Base-by-base conservation (phyloP, 2,888 invertebrate species). In the Agriopis marginaria region DNA sequence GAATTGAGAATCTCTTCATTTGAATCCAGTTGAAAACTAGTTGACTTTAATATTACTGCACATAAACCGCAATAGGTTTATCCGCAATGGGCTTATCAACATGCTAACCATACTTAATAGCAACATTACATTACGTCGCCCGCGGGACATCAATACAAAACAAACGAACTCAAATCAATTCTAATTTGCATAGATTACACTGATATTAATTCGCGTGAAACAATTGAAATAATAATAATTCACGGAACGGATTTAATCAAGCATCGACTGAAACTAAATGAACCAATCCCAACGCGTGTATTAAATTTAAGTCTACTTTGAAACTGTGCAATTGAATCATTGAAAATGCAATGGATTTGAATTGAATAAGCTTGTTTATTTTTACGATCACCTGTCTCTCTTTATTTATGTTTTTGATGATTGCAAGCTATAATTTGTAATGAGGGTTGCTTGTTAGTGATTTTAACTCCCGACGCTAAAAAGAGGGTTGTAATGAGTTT, bases 291-390 rank as follows among this genome's bases (percentile, higher is more conserved):
- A 68, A 67, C 72, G 77, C 73, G 76, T 76, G 74, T 82, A 78
- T 81, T 78, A 76, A 80, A 81, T 68, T 75, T 76, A 74, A 77
- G 75, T 81, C 83, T 79, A 78, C 75, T 79, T 80, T 83, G 75
- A 77, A 79, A 75, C 75, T 77, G 78, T 79, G 63, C 74, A 75
- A 81, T 77, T 78, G 77, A 78, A 80, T 80, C 75, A 80, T 77
- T 79, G 56, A 71, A 74, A 70, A 74, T 76, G 59, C 59, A 71
- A 75, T 77, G 71, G 62, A 66, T 49, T 56, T 64, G 59, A 62
- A 49, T 54, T 61, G 64, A 70, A 76, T 72, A 62, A 70, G 64
- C 60, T 60, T 63, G 45, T 63, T 60, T 72, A 40, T 63, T 42
- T 59, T 51, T 51, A 51, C 40, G 39, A 40, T 62, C 14, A 50